Conservation (phyloP, 92 coral and sea anemone genomes). For the Micromussa lordhowensis region DNA sequence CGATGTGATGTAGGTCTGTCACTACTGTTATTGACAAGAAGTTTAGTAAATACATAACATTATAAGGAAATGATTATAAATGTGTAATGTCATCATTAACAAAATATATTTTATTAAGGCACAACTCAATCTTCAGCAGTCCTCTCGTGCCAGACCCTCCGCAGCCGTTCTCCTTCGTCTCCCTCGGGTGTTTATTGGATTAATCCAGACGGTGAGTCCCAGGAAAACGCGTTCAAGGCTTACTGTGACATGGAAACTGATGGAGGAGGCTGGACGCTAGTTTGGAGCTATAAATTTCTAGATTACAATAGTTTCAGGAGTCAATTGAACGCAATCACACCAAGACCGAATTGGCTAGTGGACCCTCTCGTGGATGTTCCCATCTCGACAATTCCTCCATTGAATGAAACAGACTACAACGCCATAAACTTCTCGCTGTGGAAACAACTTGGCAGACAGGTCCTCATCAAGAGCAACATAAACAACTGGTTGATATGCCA, state of each 20-base stretch:
- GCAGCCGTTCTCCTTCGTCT: slow-evolving; percentile 11
- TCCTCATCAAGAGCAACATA: slow-evolving; percentile 74
- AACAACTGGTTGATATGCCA: slow-evolving; percentile 75
- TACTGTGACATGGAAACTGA: slow-evolving; percentile 61
- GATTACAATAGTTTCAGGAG: background rate
- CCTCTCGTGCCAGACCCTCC: slow-evolving; percentile 28
- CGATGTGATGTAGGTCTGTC: no score
- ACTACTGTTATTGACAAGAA: no score
- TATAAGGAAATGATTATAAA: no score
- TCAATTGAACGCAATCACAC: slow-evolving; percentile 4
- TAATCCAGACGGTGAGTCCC: slow-evolving; percentile 46
- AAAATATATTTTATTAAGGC: background rate
- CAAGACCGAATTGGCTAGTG: slow-evolving; percentile 26
- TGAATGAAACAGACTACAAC: slow-evolving; percentile 52
- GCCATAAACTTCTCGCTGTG: slow-evolving; percentile 47
- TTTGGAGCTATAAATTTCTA: slow-evolving; percentile 27
- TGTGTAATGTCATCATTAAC: background rate
- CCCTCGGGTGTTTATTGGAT: slow-evolving; percentile 71
- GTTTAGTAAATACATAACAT: no score
- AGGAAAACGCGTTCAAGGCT: slow-evolving; percentile 50
- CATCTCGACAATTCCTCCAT: slow-evolving; percentile 35
- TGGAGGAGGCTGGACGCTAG: slow-evolving; percentile 48
- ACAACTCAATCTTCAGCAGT: slow-evolving; percentile 5
- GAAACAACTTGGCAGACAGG: slow-evolving; percentile 62
- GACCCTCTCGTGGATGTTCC: background rate